Conservation (phyloP, 2,113 vertebrate genomes). For the Dissostichus mawsoni region DNA sequence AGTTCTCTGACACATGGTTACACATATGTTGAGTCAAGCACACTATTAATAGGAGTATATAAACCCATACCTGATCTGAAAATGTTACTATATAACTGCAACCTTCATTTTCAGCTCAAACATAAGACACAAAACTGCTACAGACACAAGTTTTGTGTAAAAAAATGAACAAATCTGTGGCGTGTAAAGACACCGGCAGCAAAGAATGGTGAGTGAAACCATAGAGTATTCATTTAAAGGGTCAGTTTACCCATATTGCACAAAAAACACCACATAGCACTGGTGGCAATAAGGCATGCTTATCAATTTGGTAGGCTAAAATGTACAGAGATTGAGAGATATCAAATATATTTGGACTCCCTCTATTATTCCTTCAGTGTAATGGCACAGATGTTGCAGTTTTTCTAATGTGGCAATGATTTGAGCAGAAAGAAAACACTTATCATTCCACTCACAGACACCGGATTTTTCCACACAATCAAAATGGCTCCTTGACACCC, state of each 20-base stretch:
- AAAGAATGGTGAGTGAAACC: not conserved
- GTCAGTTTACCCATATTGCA: not conserved
- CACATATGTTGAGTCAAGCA: not conserved
- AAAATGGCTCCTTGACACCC: not conserved
- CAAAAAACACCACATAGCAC: not conserved
- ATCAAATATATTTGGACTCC: not conserved
- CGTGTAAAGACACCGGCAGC: not conserved
- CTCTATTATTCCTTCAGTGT: not conserved
- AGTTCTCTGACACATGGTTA: not conserved
- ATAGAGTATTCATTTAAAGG: not conserved
- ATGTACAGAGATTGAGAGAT: not conserved
- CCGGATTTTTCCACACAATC: not conserved
- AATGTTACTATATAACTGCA: no score
- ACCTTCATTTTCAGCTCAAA: no score
- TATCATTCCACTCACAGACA: not conserved
- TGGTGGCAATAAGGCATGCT: not conserved
- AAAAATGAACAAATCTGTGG: not conserved
- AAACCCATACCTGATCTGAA: not conserved
- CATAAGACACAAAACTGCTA: not conserved
- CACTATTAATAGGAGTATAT: not conserved
- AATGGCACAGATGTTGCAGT: not conserved
- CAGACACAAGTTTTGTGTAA: not conserved
- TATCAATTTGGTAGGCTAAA: not conserved
- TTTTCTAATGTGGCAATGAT: not conserved
- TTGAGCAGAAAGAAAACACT: not conserved